Conservation (phyloP, 2,888 invertebrate species). For the Volucella zonaria region DNA sequence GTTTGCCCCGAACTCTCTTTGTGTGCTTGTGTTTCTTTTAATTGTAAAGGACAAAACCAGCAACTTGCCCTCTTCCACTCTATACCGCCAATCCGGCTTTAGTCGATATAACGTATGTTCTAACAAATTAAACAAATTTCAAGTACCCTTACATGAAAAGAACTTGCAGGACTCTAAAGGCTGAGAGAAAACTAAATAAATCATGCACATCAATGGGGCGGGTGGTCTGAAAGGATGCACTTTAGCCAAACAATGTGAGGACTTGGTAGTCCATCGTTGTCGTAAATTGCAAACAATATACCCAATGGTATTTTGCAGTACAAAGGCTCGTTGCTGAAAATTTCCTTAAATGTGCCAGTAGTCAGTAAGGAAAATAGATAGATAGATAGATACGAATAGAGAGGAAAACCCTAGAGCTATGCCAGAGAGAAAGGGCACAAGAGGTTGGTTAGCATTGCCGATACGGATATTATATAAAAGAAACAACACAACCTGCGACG, state of each 20-base stretch:
- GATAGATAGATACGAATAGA: not conserved
- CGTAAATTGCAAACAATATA: constrained; percentile 58
- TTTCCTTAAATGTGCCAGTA: constrained; percentile 40
- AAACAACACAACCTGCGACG: constrained; percentile 50
- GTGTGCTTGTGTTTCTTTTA: no score
- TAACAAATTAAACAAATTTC: constrained; percentile 14
- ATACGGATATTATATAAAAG: constrained; percentile 24
- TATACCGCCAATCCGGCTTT: no score
- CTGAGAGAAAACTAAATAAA: constrained; percentile 25
- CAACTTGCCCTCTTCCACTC: no score
- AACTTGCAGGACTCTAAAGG: not conserved
- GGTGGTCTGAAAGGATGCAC: not conserved
- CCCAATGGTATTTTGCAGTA: constrained; percentile 38
- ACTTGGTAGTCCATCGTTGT: not conserved
- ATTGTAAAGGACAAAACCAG: no score
- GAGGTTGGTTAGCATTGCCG: constrained; percentile 17
- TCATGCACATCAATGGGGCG: constrained; percentile 16
- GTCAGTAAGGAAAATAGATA: constrained; percentile 4
- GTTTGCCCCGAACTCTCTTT: no score
- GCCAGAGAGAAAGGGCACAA: no score
- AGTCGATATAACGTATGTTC: not conserved
- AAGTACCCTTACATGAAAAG: not conserved
- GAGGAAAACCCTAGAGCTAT: not conserved
- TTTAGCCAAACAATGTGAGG: constrained; percentile 7
- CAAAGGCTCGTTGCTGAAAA: constrained; percentile 50